phyloP scores from a whole-genome alignment of 2,888 invertebrate species.

The Heliconius charithonia region DNA sequence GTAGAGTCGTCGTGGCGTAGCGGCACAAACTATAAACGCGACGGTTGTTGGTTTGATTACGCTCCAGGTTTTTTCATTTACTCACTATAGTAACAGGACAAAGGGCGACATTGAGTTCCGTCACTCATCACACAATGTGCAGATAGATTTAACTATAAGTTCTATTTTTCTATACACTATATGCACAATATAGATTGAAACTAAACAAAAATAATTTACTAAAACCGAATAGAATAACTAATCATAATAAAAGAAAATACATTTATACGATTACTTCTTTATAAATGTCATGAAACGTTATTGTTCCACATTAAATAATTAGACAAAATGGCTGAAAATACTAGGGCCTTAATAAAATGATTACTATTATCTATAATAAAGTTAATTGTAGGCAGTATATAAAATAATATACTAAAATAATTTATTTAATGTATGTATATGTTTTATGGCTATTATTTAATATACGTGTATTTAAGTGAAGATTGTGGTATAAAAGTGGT shows the following conservation, averaged over 20 bases:
- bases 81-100: not conserved
- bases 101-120: not conserved
- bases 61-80: not conserved
- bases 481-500: too few relatives aligned
- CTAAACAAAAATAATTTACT: not conserved
- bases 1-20: too few relatives aligned
- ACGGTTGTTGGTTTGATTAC: not conserved
- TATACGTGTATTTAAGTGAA: too few relatives aligned
- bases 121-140: not conserved
- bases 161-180: too few relatives aligned
- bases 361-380: not conserved
- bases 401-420: not conserved
- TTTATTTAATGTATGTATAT: not conserved
- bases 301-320: conserved; percentile 18
- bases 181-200: too few relatives aligned
- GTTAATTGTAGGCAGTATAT: not conserved
- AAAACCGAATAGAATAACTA: not conserved
- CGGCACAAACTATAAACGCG: too few relatives aligned
- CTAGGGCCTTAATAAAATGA: not conserved
- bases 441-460: not conserved
- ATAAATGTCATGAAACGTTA: conserved; percentile 15
- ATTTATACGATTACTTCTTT: conserved; percentile 14
- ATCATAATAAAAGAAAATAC: not conserved
- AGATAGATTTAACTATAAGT: too few relatives aligned
- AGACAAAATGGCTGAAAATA: not conserved